Evolutionary conservation across 2,113 vertebrate genomes (phyloP).

Genomic region (Pardalotus punctatus): DNA sequence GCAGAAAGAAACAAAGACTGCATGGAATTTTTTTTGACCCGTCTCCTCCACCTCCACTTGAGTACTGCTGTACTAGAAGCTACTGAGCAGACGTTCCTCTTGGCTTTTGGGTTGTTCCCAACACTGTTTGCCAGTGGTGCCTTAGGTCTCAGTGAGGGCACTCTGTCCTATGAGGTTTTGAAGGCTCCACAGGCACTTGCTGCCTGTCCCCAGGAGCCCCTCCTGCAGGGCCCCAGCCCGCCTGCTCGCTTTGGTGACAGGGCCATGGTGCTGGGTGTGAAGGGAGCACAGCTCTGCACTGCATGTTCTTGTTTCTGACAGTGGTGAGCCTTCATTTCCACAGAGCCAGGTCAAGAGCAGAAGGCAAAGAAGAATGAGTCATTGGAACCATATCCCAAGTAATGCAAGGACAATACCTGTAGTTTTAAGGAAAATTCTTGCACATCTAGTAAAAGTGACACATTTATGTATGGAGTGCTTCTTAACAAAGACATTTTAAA

Average conservation of each 20-base stretch:
- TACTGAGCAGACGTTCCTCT: not conserved
- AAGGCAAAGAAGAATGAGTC: not conserved
- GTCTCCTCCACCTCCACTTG: not conserved
- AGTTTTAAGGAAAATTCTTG: not conserved
- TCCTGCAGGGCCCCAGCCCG: not conserved
- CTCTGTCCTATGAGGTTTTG: not conserved
- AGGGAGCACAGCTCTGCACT: not conserved
- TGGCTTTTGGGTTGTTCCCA: not conserved
- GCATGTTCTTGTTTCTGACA: fast-evolving
- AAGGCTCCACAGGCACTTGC: fast-evolving
- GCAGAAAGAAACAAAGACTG: conserved; percentile 21
- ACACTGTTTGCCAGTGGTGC: not conserved
- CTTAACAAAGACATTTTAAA: not conserved
- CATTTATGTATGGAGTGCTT: not conserved
- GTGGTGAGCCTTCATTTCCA: not conserved
- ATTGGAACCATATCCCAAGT: not conserved
- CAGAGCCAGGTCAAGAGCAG: not conserved
- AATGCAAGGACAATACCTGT: not conserved
- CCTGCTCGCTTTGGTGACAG: not conserved
- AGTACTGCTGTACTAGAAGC: not conserved
- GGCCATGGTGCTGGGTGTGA: not conserved
- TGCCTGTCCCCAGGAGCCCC: not conserved
- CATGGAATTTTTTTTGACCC: not conserved
- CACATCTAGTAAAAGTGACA: not conserved
- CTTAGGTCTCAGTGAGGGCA: not conserved